A percentile compares a stretch with the other conserved stretches of the same genome.
Conservation (phyloP, 1,140 invertebrate species). For the Magallana gigas region DNA sequence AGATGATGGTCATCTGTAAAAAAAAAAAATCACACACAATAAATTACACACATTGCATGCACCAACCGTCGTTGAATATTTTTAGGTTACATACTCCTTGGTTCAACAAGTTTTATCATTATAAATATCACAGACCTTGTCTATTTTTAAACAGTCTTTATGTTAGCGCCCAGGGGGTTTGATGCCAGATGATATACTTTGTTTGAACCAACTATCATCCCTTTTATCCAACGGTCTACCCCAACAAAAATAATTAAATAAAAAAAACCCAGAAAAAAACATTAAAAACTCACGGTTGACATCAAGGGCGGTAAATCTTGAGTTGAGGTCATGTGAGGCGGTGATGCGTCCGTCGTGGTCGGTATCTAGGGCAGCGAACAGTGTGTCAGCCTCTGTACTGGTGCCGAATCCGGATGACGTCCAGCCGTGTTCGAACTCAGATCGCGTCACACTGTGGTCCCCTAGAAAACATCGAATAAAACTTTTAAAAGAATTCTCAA, state of each 20-base stretch:
- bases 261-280: not conserved
- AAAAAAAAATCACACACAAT: not conserved
- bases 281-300: not conserved
- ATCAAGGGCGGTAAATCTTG: constrained; percentile 28
- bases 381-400: constrained; percentile 53
- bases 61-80: too few species aligned
- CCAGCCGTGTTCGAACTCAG: constrained; percentile 65
- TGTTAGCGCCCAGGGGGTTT: too few species aligned
- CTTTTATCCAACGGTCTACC: too few species aligned
- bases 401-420: constrained; percentile 57
- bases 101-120: too few species aligned
- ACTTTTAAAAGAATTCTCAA: not conserved
- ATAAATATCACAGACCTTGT: too few species aligned
- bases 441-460: constrained; percentile 56
- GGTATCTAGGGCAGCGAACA: constrained; percentile 52
- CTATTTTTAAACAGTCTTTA: too few species aligned
- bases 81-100: too few species aligned
- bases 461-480: constrained; percentile 35
- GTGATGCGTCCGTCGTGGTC: constrained; percentile 55
- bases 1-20: constrained; percentile 31
- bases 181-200: too few species aligned
- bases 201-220: too few species aligned
- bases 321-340: constrained; percentile 54
- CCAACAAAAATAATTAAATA: too few species aligned
- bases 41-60: not conserved